phyloP scores from a whole-genome alignment of 2,888 invertebrate genomes.

The Rutpela maculata region DNA sequence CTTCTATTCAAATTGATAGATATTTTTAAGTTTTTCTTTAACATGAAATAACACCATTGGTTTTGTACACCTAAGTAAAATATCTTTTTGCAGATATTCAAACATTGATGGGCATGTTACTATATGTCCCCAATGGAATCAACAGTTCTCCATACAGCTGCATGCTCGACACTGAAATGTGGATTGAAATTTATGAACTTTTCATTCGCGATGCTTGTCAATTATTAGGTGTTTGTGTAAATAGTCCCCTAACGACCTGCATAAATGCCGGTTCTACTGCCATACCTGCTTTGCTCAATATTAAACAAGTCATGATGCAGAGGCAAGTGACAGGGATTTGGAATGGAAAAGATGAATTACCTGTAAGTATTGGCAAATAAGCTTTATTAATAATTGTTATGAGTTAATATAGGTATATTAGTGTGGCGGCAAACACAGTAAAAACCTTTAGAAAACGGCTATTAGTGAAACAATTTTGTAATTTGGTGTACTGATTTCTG shows the following conservation, averaged over 20 bases:
- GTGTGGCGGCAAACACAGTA: too few species aligned
- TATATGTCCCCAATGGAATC: conserved; percentile 87
- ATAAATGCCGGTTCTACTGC: conserved; percentile 95
- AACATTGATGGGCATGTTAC: conserved; percentile 89
- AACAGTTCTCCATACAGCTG: conserved; percentile 85
- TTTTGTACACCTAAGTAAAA: background rate
- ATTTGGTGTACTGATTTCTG: too few species aligned
- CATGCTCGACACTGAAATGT: conserved; percentile 80
- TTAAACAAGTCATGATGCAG: conserved; percentile 93
- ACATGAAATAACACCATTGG: too few species aligned
- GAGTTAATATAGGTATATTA: background rate
- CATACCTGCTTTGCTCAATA: conserved; percentile 94
- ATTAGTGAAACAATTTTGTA: too few species aligned
- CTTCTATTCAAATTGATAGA: too few species aligned
- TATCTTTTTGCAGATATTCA: conserved; percentile 82
- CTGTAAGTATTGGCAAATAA: conserved; percentile 79
- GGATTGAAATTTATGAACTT: conserved; percentile 91
- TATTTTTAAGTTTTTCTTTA: too few species aligned
- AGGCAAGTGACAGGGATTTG: conserved; percentile 94
- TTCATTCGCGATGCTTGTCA: conserved; percentile 96
- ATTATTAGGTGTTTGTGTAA: conserved; percentile 90
- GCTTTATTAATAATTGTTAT: conserved; percentile 7
- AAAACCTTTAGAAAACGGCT: too few species aligned
- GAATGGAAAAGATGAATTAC: conserved; percentile 96
- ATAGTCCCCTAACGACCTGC: conserved; percentile 93